These are phyloP conservation scores for Xanthorhoe spadicearia DNA, from an alignment of 2,888 invertebrate species.

Conservation along the genomic window DNA sequence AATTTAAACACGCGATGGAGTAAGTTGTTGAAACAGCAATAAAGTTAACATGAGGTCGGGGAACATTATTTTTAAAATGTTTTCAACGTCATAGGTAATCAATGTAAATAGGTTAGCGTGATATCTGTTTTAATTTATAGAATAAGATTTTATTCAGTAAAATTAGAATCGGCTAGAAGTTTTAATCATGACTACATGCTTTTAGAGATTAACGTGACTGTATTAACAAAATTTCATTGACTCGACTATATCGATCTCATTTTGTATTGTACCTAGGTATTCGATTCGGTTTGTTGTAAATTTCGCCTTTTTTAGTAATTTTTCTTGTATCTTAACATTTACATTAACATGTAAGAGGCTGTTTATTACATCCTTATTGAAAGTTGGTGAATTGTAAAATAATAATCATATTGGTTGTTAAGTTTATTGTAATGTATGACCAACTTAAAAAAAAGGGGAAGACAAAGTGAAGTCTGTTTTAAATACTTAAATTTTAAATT, in stretches of 20 bases:
- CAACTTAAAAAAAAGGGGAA: no score
- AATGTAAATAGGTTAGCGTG: conserved; percentile 72
- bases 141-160: conserved; percentile 46
- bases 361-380: neutral
- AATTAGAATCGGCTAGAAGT: conserved; percentile 70
- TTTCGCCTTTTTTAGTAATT: neutral
- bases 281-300: conserved; percentile 26
- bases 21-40: conserved; percentile 50
- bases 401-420: neutral
- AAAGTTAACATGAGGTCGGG: conserved; percentile 59
- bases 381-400: neutral
- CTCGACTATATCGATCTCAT: conserved; percentile 26
- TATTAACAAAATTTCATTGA: conserved; percentile 13
- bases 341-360: neutral
- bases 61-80: conserved; percentile 52
- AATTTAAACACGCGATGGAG: neutral
- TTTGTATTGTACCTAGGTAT: conserved; percentile 16
- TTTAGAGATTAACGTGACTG: conserved; percentile 33
- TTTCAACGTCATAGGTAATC: conserved; percentile 57
- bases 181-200: conserved; percentile 55
- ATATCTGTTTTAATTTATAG: conserved; percentile 62
- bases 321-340: neutral
- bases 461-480: no score
- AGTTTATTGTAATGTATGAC: no score
- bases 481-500: no score